These are phyloP conservation scores for Dicranocentrus wangi DNA, from an alignment of 2,888 invertebrate genomes.

Conservation along the genomic window DNA sequence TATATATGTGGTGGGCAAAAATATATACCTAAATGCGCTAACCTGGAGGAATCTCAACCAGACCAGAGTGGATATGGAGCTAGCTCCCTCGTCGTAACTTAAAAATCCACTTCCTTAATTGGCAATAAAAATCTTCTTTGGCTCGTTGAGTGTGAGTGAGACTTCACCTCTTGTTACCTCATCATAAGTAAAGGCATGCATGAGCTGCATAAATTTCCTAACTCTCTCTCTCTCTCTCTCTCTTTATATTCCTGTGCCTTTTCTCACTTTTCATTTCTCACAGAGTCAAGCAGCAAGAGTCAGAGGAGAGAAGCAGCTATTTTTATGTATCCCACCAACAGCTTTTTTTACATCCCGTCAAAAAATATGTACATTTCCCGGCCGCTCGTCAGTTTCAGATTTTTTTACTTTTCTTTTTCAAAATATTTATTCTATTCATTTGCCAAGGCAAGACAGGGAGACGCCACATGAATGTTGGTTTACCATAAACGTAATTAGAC, in stretches of 20 bases:
- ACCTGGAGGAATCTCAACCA: no score
- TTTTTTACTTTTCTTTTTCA: constrained; percentile 13
- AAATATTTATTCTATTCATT: no score
- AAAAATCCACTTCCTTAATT: constrained; percentile 70
- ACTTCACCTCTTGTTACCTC: constrained; percentile 48
- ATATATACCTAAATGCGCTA: no score
- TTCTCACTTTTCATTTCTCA: no score
- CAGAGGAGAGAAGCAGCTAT: no score
- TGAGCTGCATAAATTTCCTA: neutral
- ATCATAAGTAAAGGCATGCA: constrained; percentile 6
- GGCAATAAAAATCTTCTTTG: constrained; percentile 67
- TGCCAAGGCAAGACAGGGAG: constrained; percentile 28
- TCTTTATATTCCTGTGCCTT: no score
- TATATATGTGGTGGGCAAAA: no score
- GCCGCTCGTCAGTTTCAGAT: no score
- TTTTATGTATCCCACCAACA: neutral
- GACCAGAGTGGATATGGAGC: no score
- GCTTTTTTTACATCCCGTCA: constrained; percentile 42
- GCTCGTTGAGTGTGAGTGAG: constrained; percentile 63
- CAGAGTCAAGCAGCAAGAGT: no score
- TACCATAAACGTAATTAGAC: constrained; percentile 15
- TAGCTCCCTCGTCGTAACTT: constrained; percentile 57
- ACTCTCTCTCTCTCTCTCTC: constrained; percentile 1
- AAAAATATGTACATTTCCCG: no score
- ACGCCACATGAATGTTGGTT: constrained; percentile 13